A percentile compares a stretch with the other conserved stretches of the same genome.
Conservation (phyloP, 2,113 vertebrate species). For the Onychostoma macrolepis region DNA sequence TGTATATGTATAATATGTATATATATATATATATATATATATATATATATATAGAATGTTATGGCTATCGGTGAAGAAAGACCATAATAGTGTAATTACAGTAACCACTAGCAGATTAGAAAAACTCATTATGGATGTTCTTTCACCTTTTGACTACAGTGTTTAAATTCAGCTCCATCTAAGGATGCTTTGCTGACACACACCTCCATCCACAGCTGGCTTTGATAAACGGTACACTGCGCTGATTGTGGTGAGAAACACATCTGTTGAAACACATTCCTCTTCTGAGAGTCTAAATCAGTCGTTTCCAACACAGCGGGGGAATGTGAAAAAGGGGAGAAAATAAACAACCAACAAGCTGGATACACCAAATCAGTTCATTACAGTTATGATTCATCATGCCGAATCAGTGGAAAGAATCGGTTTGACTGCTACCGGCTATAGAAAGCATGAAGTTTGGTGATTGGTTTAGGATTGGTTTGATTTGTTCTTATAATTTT, state of each 20-base stretch:
- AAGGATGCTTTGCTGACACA: conserved; percentile 30
- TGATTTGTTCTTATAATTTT: neutral
- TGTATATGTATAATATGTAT: too few species aligned
- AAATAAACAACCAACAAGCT: conserved; percentile 12
- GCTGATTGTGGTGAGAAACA: conserved; percentile 36
- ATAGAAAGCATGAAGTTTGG: neutral
- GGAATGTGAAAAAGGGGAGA: conserved; percentile 34
- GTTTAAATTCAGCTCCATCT: conserved; percentile 53
- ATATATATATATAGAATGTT: too few species aligned
- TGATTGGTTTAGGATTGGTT: neutral
- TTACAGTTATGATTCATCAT: neutral
- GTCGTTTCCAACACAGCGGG: conserved; percentile 37
- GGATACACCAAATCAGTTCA: conserved; percentile 6
- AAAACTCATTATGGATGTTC: neutral
- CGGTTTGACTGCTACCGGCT: neutral
- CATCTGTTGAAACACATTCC: conserved; percentile 53
- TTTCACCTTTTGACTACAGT: conserved; percentile 7
- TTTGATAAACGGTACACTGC: conserved; percentile 35
- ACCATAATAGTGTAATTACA: neutral
- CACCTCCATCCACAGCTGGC: conserved; percentile 44
- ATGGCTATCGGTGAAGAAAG: too few species aligned
- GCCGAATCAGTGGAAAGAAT: neutral
- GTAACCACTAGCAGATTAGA: neutral
- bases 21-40: too few species aligned
- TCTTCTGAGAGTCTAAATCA: conserved; percentile 34